Evolutionary conservation across 2,113 vertebrate species (phyloP).

Genomic region (Peromyscus maniculatus): DNA sequence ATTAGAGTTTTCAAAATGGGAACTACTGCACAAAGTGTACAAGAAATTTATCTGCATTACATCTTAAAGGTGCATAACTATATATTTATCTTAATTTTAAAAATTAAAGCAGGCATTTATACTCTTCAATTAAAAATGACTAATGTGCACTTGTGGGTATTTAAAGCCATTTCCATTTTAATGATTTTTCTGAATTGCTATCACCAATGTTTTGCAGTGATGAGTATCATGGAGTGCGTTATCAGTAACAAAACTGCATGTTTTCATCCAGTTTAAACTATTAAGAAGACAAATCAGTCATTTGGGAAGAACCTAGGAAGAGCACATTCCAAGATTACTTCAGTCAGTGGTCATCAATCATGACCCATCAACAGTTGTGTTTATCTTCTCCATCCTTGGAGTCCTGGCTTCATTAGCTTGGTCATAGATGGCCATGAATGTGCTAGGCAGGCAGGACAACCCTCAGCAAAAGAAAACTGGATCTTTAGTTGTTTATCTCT

Average conservation of each 20-base stretch:
- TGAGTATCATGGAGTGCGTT: neutral
- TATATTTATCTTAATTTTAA: neutral
- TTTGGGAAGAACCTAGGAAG: neutral
- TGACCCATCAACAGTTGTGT: neutral
- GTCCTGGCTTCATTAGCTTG: no score
- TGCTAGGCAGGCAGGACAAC: neutral
- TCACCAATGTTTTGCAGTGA: neutral
- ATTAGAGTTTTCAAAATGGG: neutral
- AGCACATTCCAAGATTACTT: neutral
- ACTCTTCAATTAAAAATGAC: neutral
- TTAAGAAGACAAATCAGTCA: neutral
- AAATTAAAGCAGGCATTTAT: neutral
- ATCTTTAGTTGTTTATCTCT: neutral
- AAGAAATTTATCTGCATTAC: neutral
- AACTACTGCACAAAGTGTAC: neutral
- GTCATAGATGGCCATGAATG: neutral
- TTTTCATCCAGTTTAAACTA: neutral
- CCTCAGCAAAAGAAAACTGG: neutral
- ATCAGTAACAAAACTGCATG: neutral
- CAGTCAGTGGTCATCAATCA: neutral
- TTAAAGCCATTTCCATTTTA: neutral
- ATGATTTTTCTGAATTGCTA: neutral
- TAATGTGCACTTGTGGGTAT: no score
- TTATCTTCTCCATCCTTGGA: neutral
- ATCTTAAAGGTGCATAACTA: neutral